These are phyloP conservation scores for Ochropacha duplaris DNA, from an alignment of 2,888 invertebrate species.

Conservation along the genomic window DNA sequence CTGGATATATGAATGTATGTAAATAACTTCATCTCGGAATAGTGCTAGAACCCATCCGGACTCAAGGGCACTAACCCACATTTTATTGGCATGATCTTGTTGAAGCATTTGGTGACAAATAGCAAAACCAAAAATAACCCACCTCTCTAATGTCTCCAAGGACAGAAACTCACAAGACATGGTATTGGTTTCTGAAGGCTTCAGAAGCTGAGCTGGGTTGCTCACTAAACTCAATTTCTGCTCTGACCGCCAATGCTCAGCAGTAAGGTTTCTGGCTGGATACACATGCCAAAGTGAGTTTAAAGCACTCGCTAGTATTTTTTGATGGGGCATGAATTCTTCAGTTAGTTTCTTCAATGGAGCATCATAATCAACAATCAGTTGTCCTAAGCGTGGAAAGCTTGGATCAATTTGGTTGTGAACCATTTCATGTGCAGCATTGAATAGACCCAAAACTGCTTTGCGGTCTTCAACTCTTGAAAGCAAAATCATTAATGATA, in stretches of 20 bases:
- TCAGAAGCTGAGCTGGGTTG: conserved; percentile 96
- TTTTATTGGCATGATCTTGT: conserved; percentile 91
- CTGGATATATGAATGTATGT: conserved; percentile 96
- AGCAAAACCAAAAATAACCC: conserved; percentile 97
- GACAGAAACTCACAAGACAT: conserved; percentile 99
- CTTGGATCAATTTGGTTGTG: conserved; percentile 94
- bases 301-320: conserved; percentile 92
- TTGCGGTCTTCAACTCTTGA: conserved; percentile 99
- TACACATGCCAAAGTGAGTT: conserved; percentile 95
- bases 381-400: conserved; percentile 97
- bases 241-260: conserved; percentile 97
- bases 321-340: conserved; percentile 97
- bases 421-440: conserved; percentile 98
- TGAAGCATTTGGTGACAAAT: conserved; percentile 94
- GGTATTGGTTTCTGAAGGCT: conserved; percentile 96
- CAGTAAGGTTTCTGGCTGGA: conserved; percentile 93
- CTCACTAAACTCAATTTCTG: conserved; percentile 96
- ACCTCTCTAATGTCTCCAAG: conserved; percentile 96
- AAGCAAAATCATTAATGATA: conserved; percentile 97
- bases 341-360: conserved; percentile 97
- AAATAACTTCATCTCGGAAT: conserved; percentile 98
- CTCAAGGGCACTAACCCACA: conserved; percentile 96
- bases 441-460: conserved; percentile 97
- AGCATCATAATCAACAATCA: conserved; percentile 98
- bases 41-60: conserved; percentile 97